Evolutionary conservation across 1,140 invertebrate genomes (phyloP).

Genomic region (Probaryconus sp.): DNA sequence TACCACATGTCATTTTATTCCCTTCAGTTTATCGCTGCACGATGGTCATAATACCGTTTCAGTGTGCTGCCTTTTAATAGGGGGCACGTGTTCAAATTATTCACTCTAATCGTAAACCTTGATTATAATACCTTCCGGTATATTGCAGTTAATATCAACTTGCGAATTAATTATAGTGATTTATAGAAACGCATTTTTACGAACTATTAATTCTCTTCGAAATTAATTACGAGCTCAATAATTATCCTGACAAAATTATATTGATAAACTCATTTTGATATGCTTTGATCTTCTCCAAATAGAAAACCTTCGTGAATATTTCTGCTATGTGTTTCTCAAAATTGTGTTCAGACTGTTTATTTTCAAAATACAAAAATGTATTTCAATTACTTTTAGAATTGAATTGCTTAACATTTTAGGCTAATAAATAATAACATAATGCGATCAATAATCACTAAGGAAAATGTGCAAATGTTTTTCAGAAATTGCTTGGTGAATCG

Average conservation of each 20-base stretch:
- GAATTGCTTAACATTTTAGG: background rate
- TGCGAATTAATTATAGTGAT: conserved; percentile 71
- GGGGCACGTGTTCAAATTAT: conserved; percentile 74
- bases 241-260: conserved; percentile 23
- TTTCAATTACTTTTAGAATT: too few relatives aligned
- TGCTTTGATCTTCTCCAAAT: too few relatives aligned
- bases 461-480: conserved; percentile 66
- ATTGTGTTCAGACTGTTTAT: too few relatives aligned
- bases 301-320: too few relatives aligned
- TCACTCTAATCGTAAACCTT: conserved; percentile 76
- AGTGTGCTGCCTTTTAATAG: conserved; percentile 59
- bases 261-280: too few relatives aligned
- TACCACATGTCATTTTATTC: conserved; percentile 49
- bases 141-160: conserved; percentile 64
- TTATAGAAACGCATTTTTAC: conserved; percentile 66
- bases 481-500: conserved; percentile 92
- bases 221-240: conserved; percentile 33
- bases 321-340: too few relatives aligned
- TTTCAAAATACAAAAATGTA: too few relatives aligned
- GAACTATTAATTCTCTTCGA: conserved; percentile 21
- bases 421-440: conserved; percentile 9
- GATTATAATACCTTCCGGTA: conserved; percentile 70
- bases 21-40: conserved; percentile 46
- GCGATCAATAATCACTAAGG: conserved; percentile 26
- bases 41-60: conserved; percentile 53